phyloP scores from a whole-genome alignment of 1,140 invertebrate genomes.

The Bombus impatiens region DNA sequence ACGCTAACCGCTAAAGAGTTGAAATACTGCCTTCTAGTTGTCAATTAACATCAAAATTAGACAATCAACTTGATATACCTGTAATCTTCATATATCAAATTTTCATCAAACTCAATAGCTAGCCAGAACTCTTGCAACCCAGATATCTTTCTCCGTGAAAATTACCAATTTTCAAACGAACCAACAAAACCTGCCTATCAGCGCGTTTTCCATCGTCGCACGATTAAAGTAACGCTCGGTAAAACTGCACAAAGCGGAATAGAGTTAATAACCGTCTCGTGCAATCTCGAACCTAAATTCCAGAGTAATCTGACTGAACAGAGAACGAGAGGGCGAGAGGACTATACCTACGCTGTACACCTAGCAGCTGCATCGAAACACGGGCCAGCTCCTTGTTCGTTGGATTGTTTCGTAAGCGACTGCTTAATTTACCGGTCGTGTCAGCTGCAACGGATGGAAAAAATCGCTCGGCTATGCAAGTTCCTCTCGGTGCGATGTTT shows the following conservation, averaged over 20 bases:
- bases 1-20: too few species aligned
- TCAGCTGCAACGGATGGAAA: slow-evolving; percentile 7
- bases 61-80: too few species aligned
- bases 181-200: too few species aligned
- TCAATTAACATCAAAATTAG: too few species aligned
- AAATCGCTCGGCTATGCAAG: slow-evolving; percentile 23
- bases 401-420: background rate
- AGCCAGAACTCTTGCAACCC: too few species aligned
- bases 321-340: too few species aligned
- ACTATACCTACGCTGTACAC: background rate
- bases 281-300: background rate
- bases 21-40: too few species aligned
- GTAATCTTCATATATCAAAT: too few species aligned
- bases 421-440: background rate
- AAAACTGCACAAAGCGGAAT: background rate
- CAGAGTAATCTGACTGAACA: background rate
- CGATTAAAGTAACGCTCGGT: background rate
- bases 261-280: background rate
- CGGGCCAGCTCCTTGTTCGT: background rate
- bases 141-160: too few species aligned
- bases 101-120: too few species aligned
- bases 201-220: background rate
- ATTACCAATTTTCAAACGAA: background rate
- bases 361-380: background rate
- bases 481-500: background rate